Base-by-base conservation (phyloP, 2,797 vertebrate species). In the Premnoplex brunnescens region DNA sequence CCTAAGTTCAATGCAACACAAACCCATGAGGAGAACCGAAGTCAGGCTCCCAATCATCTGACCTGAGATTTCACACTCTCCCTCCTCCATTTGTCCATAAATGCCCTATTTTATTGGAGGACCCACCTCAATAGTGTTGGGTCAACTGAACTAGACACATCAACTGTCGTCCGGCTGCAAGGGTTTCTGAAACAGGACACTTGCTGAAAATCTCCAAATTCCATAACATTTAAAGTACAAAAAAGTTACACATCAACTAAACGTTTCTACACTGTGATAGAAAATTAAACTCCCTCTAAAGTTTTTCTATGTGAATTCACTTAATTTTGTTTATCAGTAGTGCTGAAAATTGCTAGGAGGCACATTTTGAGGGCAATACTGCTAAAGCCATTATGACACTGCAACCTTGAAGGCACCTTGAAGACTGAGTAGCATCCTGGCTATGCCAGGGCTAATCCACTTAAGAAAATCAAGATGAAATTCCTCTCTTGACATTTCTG, bases 381-480 rank as follows among this genome's bases (percentile, higher is more conserved):
- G 67, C 56, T 82, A 84, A 93, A 7, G 6, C 19, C 5, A 2
- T 58, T 95, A 72, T 55, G 60, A 62, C 39, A 67, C 24, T 71
- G 32, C 74, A 85, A 82, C 91, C 81, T 80, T 95, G 85, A 96
- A 96, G 81, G 60, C 58, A 93, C 81, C 68, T 92, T 95, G 89
- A 91, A 84, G 46, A 52, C 43, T 58, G 26, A 88, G 73, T 7
- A 91, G 62, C 84, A 91, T 23, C 16, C 11, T 15, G 3, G 66
- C 77, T 83, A 71, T 36, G 91, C 92, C 80, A 92, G 56, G 32
- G 69, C 71, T 86, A 97, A 95, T 95, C 58, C 91, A 96, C 87
- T 95, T 95, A 91, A 54, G 69, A 86, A 95, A 96, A 94, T 82
- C 43, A 78, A 94, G 92, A 87, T 60, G 20, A 85, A 96, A 96